Evolutionary conservation across 2,113 vertebrate species (phyloP), one percentile per base, ranked within the genome.

Genomic region (Rhinopomastus cyanomelas): DNA sequence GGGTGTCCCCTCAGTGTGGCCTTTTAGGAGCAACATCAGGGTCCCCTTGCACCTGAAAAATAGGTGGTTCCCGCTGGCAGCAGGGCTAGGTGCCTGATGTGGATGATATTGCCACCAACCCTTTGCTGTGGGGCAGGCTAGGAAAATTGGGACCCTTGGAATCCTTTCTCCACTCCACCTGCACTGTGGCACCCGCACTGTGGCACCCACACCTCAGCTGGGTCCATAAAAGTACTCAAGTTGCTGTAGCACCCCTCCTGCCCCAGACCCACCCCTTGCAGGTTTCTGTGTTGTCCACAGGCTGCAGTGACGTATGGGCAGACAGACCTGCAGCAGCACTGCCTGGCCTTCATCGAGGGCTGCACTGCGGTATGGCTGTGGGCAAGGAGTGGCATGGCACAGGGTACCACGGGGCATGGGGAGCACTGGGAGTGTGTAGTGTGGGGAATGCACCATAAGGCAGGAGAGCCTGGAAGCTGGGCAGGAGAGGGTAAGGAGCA

Each of bases 251-350:
- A 42, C 27, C 9, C 29, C 2, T 80, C 13, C n/a, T 61, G 36
- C 20, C 15, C 22, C 1, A 1, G 20, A 17, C 30, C 5, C 39
- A n/a, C 15, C n/a, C 16, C 42, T 78, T 1, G 2, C 52, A 84
- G 19, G 23, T 85, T 48, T 82, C 59, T 37, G 5, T 91, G 52
- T 64, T 88, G 42, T 82, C 80, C 77, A 34, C 94, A 98, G 98
- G 97, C 97, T 42, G 97, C 97, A 0, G 97, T 98, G 85, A 98
- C 97, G 69, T 98, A 97, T 3, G 97, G 97, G n/a, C 96, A 97
- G 79, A 57, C 59, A 23, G 96, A 91, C 14, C 92, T 98, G 78
- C 96, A 96, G 88, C 94, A 96, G 79, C 95, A 83, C 49, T 98
- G 98, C 87, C 90, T 98, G 94, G 83, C 94, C 9, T 98, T 98